Evolutionary conservation across 2,797 vertebrate genomes (phyloP).

Genomic region (Poecile montanus): DNA sequence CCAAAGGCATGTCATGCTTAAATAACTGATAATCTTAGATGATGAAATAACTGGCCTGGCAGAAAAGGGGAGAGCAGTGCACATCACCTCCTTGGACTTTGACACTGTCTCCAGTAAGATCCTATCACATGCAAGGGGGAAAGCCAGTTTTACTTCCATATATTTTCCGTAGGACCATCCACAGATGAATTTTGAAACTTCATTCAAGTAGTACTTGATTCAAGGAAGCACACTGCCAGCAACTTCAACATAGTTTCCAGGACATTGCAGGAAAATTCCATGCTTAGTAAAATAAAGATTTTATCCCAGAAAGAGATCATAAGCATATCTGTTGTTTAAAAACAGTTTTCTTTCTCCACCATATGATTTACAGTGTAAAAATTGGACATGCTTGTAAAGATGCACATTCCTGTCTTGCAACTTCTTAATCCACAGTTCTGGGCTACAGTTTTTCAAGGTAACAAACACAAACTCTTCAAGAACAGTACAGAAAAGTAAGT

Average conservation of each 20-base stretch:
- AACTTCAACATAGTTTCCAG: neutral
- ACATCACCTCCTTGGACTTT: accelerated
- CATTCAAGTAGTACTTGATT: neutral
- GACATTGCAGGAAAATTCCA: neutral
- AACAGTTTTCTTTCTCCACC: neutral
- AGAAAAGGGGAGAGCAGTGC: neutral
- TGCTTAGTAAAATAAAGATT: neutral
- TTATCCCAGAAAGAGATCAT: neutral
- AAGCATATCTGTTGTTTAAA: neutral
- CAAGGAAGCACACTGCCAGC: neutral
- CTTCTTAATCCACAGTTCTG: neutral
- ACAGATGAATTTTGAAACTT: neutral
- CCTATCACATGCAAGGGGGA: neutral
- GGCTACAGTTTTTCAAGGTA: neutral
- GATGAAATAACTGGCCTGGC: neutral
- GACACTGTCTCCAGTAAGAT: neutral
- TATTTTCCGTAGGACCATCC: neutral
- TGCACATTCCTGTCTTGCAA: neutral
- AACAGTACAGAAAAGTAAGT: neutral
- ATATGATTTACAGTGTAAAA: neutral
- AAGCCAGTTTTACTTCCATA: neutral
- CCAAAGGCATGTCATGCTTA: neutral
- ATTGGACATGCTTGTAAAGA: neutral
- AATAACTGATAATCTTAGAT: neutral
- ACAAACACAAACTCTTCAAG: neutral